Conservation (phyloP, 2,797 vertebrate genomes). For the Eremophila alpestris region DNA sequence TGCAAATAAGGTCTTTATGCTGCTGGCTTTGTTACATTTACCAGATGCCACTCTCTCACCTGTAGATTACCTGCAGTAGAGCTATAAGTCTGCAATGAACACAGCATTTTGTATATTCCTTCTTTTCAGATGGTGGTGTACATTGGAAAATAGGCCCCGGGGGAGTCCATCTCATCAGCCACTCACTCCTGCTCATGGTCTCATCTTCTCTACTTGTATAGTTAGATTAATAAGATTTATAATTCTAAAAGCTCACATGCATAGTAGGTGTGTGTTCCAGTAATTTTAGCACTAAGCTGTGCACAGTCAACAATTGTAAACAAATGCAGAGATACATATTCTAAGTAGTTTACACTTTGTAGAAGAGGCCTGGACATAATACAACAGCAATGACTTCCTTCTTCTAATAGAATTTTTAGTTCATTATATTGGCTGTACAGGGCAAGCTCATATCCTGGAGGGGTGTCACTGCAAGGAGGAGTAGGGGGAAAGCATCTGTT, state of each 20-base stretch:
- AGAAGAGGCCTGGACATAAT: constrained; percentile 14
- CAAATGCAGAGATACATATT: neutral
- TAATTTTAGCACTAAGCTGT: neutral
- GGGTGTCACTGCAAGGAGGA: constrained; percentile 49
- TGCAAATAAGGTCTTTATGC: neutral
- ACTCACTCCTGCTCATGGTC: neutral
- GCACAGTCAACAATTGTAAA: neutral
- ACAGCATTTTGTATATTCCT: neutral
- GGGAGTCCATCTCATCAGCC: neutral
- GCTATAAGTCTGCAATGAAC: neutral
- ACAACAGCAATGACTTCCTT: constrained; percentile 57
- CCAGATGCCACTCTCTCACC: neutral
- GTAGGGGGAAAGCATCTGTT: constrained; percentile 55
- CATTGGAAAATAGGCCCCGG: neutral
- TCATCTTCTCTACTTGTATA: neutral
- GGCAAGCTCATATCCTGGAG: constrained; percentile 55
- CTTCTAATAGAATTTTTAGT: constrained; percentile 61
- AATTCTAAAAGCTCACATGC: neutral
- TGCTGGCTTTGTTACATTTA: neutral
- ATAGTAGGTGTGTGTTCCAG: neutral
- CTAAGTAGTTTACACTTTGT: constrained; percentile 19
- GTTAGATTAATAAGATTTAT: neutral
- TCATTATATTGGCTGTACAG: constrained; percentile 54
- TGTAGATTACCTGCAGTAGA: neutral
- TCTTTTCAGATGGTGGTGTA: neutral